Conservation (phyloP, 2,113 vertebrate genomes). For the Isichthys henryi region DNA sequence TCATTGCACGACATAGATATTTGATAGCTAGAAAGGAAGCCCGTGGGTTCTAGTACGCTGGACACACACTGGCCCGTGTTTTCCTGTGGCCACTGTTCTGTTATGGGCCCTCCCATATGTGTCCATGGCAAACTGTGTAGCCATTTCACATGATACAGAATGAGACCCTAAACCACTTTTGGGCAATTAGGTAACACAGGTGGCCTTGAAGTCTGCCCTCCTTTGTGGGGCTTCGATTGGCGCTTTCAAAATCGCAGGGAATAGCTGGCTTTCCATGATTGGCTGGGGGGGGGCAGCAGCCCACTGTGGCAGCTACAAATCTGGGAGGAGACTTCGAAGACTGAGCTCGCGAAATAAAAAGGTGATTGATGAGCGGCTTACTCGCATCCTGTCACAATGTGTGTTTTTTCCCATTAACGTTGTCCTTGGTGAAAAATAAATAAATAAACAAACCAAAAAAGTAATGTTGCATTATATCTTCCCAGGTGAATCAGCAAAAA, state of each 20-base stretch:
- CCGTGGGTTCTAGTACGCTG: not conserved
- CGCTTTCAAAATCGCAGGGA: not conserved
- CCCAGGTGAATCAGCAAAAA: not conserved
- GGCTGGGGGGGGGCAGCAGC: not conserved
- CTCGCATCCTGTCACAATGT: constrained; percentile 10
- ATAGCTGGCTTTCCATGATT: not conserved
- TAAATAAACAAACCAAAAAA: not conserved
- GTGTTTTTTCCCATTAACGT: constrained; percentile 18
- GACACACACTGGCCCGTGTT: not conserved
- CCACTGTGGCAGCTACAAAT: not conserved
- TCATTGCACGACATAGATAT: not conserved
- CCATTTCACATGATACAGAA: not conserved
- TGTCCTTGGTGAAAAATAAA: constrained; percentile 1
- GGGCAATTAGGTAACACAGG: not conserved
- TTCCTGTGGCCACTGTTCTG: not conserved
- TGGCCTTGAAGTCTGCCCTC: not conserved
- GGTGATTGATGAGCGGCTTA: constrained; percentile 18
- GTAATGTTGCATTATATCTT: constrained; percentile 5
- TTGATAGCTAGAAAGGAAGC: not conserved
- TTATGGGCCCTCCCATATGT: not conserved
- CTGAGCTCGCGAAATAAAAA: constrained; percentile 16
- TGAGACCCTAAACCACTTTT: not conserved
- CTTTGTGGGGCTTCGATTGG: not conserved
- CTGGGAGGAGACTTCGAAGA: constrained; percentile 10
- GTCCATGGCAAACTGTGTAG: not conserved